Evolutionary conservation across 2,113 vertebrate species (phyloP).

Genomic region (Hemiprocne comata): DNA sequence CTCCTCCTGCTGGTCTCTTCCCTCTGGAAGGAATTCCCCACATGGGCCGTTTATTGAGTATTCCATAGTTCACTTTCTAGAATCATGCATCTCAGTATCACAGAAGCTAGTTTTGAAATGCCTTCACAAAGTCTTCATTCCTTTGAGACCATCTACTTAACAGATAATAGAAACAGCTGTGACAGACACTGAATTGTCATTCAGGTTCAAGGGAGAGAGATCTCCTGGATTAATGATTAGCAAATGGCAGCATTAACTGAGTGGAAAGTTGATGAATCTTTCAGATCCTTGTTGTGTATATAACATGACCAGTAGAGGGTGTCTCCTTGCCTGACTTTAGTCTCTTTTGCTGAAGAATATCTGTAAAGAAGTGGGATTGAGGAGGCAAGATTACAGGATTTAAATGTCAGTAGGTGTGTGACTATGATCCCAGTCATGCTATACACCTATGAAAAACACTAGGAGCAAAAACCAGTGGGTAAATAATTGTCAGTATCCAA

Average conservation of each 20-base stretch:
- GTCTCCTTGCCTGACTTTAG: not conserved
- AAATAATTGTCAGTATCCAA: not conserved
- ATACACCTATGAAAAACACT: not conserved
- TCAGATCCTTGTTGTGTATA: not conserved
- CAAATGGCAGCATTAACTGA: not conserved
- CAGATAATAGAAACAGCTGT: conserved; percentile 20
- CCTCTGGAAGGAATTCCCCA: not conserved
- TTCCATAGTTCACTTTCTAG: not conserved
- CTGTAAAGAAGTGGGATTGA: not conserved
- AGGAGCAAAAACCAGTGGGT: not conserved
- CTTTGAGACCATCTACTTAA: not conserved
- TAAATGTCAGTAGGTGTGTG: not conserved
- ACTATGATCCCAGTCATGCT: not conserved
- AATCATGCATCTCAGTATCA: not conserved
- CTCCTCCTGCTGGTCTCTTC: not conserved
- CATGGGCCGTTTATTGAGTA: not conserved
- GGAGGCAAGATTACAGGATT: not conserved
- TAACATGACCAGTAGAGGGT: not conserved
- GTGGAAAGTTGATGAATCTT: not conserved
- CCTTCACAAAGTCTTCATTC: conserved; percentile 9
- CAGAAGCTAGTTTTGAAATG: not conserved
- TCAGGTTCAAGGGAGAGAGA: conserved; percentile 5
- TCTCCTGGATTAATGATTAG: conserved; percentile 20
- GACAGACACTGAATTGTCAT: not conserved
- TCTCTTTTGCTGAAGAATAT: not conserved